These are phyloP conservation scores for Enteromius argenteus DNA, from an alignment of 2,797 vertebrate genomes.

Conservation along the genomic window DNA sequence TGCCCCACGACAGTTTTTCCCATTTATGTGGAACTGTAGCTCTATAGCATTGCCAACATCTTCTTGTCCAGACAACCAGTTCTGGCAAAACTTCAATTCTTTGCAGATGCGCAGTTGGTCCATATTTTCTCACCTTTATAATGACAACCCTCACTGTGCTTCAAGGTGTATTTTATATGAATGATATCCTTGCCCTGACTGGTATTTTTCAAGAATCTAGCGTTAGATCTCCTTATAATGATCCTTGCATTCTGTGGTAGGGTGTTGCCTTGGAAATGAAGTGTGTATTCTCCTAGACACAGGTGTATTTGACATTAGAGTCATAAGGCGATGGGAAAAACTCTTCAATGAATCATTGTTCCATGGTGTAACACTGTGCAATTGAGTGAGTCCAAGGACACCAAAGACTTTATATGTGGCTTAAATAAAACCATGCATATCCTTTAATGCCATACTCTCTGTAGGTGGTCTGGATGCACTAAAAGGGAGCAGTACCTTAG, in stretches of 20 bases:
- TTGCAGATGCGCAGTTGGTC: conserved; percentile 1
- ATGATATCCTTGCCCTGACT: conserved; percentile 7
- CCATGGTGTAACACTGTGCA: conserved; percentile 1
- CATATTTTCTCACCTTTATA: conserved; percentile 6
- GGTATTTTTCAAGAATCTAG: background rate
- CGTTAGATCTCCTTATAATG: conserved; percentile 6
- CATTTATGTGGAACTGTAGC: background rate
- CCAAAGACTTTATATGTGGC: background rate
- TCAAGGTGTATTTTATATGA: conserved; percentile 6
- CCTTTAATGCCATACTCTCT: background rate
- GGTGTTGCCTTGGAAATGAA: conserved; percentile 30
- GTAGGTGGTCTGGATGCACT: conserved; percentile 6
- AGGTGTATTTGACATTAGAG: conserved; percentile 30
- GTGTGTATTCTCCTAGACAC: conserved; percentile 16
- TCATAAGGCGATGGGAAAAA: background rate
- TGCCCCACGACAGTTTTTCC: background rate
- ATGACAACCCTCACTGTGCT: conserved; percentile 12
- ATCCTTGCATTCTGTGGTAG: background rate
- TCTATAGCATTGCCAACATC: conserved; percentile 16
- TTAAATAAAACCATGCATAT: background rate
- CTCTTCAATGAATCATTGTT: conserved; percentile 6
- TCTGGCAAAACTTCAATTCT: conserved; percentile 2
- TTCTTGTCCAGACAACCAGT: conserved; percentile 21
- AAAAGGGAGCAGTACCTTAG: background rate
- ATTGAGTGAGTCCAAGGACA: background rate